Evolutionary conservation across 2,797 vertebrate species (phyloP), one percentile per base, ranked within the genome.

Genomic region (Pangasius macronema): DNA sequence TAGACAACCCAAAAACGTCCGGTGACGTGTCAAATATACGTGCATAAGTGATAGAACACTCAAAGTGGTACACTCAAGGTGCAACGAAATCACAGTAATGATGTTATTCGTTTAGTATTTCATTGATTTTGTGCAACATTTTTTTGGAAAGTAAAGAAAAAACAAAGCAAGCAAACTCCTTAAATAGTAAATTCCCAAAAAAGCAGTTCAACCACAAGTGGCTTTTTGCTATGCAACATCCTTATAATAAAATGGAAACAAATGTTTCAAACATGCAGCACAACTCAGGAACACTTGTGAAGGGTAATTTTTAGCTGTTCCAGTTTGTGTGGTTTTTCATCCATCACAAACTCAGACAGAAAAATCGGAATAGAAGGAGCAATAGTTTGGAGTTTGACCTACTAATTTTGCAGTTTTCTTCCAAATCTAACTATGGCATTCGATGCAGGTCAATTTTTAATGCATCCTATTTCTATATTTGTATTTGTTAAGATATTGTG

Each of bases 301-400:
- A 55, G 33, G 33, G 22, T 39, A 11, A 42, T 14, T 42, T 79
- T 42, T 42, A 24, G 33, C 5, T n/a, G 27, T 30, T 82, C 39
- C 2, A 49, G 81, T n/a, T 46, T 82, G 80, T n/a, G 20, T 59
- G 53, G 20, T 39, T 59, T 55, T 81, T 81, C 55, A 81, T 81
- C 57, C 24, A 5, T 6, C 8, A 67, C 42, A 65, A 49, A 4
- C 42, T 30, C 16, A 49, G 42, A 49, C 59, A 49, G n/a, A 33
- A 20, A 30, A 65, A 82, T 30, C 51, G 61, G 39, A n/a, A 65
- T 82, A 2, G 27, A 49, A 49, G 4, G 14, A 57, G 36, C 14
- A 42, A 16, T 18, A n/a, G 13, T 46, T 82, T 42, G 30, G 9
- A 57, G 76, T 55, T 57, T 57, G 30, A 57, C 33, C 33, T 59